Evolutionary conservation across 2,888 invertebrate species (phyloP).

Genomic region (Drosophila anomelani): DNA sequence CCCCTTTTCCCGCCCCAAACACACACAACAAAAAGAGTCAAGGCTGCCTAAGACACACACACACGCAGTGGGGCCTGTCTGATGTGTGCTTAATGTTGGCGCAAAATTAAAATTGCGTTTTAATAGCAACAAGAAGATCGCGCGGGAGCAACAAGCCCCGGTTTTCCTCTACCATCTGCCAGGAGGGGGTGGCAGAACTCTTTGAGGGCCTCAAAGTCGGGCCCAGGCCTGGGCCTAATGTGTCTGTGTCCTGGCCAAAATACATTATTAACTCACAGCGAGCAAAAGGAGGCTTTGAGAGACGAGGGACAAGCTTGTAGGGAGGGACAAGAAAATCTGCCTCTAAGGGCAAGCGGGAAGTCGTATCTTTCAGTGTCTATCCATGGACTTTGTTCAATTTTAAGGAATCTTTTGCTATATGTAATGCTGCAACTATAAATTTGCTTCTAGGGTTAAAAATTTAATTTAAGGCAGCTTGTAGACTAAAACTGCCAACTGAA

Average conservation of each 20-base stretch:
- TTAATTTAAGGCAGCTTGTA: too few relatives aligned
- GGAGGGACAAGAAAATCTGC: background rate
- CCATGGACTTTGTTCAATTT: background rate
- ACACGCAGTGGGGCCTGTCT: background rate
- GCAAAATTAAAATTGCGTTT: constrained; percentile 62
- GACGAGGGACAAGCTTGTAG: background rate
- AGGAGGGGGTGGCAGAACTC: background rate
- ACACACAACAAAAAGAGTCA: constrained; percentile 51
- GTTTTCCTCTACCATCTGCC: constrained; percentile 5
- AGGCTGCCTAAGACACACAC: constrained; percentile 41
- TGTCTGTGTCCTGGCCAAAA: constrained; percentile 6
- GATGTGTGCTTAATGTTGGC: constrained; percentile 50
- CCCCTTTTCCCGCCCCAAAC: constrained; percentile 3
- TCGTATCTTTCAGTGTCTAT: background rate
- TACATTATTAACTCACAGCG: constrained; percentile 14
- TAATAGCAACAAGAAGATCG: constrained; percentile 38
- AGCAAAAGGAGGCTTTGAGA: background rate
- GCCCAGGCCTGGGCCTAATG: constrained; percentile 3
- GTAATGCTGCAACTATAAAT: too few relatives aligned
- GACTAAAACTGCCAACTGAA: background rate
- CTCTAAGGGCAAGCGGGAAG: too few relatives aligned
- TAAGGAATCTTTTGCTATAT: background rate
- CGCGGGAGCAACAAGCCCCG: constrained; percentile 12
- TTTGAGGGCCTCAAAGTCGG: constrained; percentile 5
- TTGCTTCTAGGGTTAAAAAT: too few relatives aligned